Base-by-base conservation (phyloP, 2,888 invertebrate species). In the Nymphalis urticae region DNA sequence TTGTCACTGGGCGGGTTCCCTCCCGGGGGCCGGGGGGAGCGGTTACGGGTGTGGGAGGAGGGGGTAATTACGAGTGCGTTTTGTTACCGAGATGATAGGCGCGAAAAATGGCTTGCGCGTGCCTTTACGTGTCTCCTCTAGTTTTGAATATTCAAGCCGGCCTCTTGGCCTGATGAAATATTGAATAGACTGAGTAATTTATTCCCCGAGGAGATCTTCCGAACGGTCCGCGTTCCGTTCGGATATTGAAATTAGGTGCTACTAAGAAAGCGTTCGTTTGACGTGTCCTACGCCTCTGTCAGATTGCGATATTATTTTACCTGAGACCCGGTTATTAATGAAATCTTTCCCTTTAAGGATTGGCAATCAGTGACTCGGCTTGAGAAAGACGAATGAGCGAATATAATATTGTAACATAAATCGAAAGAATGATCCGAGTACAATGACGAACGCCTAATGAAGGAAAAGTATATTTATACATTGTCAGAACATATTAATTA, bases 1-100 rank as follows among this genome's bases (percentile, higher is more conserved):
- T 94, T 94, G 94, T 94, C 94, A 94, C 94, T 94, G 94, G 92
- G 92, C 90, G 92, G 90, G 86, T 84, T 80, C 85, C 81, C 79
- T 81, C 77, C 77, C 73, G 77, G 80, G 77, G 69, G 75, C 42
- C 42, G 79, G 80, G 79, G 81, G 80, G 58, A 36, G 36, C 74
- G 80, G 70, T 75, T 77, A 78, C 78, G 81, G 73, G 76, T 66
- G 72, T 74, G 72, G 76, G 73, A 78, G 79, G 80, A 81, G 89
- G 89, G 90, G 92, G 91, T 92, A 92, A 92, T 92, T 92, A 92
- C 92, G 90, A 92, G 92, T 92, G 92, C 92, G 92, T 92, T 92
- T 92, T 92, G 92, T 92, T 92, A 92, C 92, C 90, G 89, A 92
- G 92, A 92, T 91, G 92, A 92, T 92, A 92, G 92, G 92, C 92